Conservation (phyloP, 2,888 invertebrate genomes). For the Gerris lacustris region DNA sequence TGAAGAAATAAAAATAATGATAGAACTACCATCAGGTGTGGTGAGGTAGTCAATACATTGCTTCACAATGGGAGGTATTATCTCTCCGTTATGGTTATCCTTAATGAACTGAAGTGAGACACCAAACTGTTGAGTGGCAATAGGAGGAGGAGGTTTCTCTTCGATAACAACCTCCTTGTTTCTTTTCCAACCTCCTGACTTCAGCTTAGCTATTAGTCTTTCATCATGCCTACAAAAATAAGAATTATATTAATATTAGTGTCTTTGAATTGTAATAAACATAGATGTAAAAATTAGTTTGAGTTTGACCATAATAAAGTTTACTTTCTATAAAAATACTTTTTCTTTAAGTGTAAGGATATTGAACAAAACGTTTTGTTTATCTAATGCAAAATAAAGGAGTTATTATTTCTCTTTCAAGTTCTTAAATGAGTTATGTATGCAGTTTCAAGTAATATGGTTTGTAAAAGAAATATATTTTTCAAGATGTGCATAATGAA, state of each 20-base stretch:
- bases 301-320: too few relatives aligned
- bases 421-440: too few relatives aligned
- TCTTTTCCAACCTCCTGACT: constrained; percentile 16
- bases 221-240: constrained; percentile 56
- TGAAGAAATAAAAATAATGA: too few relatives aligned
- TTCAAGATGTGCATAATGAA: too few relatives aligned
- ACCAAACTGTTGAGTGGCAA: constrained; percentile 81
- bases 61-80: constrained; percentile 84
- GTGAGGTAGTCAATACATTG: constrained; percentile 84
- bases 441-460: too few relatives aligned
- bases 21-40: constrained; percentile 63
- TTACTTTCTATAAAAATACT: too few relatives aligned
- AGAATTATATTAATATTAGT: constrained; percentile 14
- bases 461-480: too few relatives aligned
- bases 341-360: too few relatives aligned
- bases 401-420: too few relatives aligned
- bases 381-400: too few relatives aligned
- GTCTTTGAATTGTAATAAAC: not conserved
- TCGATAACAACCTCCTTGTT: constrained; percentile 19
- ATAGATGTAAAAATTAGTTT: not conserved
- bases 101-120: constrained; percentile 86
- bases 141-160: constrained; percentile 31
- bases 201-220: constrained; percentile 47
- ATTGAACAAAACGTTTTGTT: too few relatives aligned
- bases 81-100: constrained; percentile 64